Percentiles rank a stretch among this genome's conserved stretches.
Conservation (phyloP, 2,113 vertebrate genomes). For the Rhynchomys soricoides region DNA sequence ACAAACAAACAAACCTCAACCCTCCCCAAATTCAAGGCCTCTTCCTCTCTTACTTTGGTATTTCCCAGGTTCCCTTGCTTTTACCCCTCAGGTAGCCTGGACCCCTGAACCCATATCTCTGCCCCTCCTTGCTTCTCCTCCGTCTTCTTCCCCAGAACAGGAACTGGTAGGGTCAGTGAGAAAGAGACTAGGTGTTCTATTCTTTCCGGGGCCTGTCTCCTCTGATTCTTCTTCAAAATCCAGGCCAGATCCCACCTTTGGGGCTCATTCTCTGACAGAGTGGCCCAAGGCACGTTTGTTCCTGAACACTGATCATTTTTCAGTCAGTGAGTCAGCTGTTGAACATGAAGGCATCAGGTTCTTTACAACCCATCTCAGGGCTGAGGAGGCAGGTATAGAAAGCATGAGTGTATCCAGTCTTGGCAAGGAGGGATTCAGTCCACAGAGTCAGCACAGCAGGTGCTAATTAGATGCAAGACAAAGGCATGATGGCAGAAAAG, state of each 20-base stretch:
- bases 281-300: not conserved
- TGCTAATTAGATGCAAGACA: not conserved
- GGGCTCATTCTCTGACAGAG: not conserved
- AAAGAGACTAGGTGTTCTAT: not conserved
- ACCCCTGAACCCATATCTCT: not conserved
- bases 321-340: not conserved
- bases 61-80: not conserved
- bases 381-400: not conserved
- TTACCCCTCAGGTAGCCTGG: not conserved
- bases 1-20: not conserved
- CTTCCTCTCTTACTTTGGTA: not conserved
- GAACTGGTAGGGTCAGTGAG: not conserved
- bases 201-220: not conserved
- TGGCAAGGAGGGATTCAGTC: not conserved
- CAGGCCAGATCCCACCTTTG: not conserved
- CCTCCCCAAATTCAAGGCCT: not conserved
- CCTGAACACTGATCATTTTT: not conserved
- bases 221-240: constrained; percentile 5
- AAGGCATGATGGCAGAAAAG: not conserved
- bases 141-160: not conserved
- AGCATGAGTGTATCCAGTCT: not conserved
- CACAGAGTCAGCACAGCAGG: not conserved
- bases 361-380: not conserved
- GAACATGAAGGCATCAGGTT: not conserved
- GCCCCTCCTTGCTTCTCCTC: not conserved